These are phyloP conservation scores for Prionace glauca DNA, from an alignment of 2,797 vertebrate species.

Conservation along the genomic window DNA sequence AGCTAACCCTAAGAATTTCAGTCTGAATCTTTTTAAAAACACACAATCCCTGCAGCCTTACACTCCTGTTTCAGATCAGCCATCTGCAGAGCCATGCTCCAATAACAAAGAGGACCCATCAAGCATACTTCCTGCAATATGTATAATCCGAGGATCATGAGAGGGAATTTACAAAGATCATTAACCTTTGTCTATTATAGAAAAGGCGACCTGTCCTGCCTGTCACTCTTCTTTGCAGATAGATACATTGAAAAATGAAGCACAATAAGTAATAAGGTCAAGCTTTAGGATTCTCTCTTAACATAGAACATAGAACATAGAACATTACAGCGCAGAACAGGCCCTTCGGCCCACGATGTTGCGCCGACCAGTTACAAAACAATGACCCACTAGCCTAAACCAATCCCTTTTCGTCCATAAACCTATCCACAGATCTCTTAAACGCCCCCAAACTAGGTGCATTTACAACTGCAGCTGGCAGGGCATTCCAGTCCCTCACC, in stretches of 20 bases:
- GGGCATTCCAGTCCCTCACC: too few relatives aligned
- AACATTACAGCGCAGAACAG: too few relatives aligned
- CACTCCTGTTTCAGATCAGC: neutral
- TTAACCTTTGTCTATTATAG: neutral
- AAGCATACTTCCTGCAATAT: neutral
- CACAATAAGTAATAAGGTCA: neutral
- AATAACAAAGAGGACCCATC: neutral
- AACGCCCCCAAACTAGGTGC: too few relatives aligned
- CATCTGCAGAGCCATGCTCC: neutral
- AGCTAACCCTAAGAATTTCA: neutral
- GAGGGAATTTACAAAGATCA: neutral
- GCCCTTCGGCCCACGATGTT: too few relatives aligned
- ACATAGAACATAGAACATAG: too few relatives aligned
- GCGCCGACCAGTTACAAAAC: too few relatives aligned
- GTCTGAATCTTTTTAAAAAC: neutral
- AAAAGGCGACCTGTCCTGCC: neutral
- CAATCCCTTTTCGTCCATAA: too few relatives aligned
- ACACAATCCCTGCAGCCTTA: neutral
- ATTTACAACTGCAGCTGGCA: too few relatives aligned
- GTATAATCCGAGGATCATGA: too few relatives aligned
- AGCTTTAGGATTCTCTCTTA: neutral
- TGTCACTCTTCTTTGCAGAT: neutral
- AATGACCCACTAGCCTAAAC: too few relatives aligned
- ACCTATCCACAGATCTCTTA: too few relatives aligned
- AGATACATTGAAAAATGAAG: neutral